Evolutionary conservation across 2,113 vertebrate genomes (phyloP).

Genomic region (Limnothrissa miodon): DNA sequence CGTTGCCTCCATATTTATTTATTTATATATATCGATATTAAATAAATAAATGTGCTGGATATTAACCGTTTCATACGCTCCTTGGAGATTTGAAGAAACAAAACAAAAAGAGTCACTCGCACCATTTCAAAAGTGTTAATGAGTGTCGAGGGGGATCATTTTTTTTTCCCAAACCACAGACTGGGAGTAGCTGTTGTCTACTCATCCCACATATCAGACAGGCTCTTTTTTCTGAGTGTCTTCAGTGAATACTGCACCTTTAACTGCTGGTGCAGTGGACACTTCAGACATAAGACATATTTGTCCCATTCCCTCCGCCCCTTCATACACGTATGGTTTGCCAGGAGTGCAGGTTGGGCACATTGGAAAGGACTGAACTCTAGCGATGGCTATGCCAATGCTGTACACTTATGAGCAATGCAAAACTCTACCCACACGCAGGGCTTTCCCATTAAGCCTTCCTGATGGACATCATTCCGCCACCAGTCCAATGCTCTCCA

Average conservation of each 20-base stretch:
- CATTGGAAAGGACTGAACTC: slow-evolving; percentile 45
- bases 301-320: neutral
- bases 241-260: neutral
- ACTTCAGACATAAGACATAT: neutral
- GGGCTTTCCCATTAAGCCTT: slow-evolving; percentile 41
- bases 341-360: slow-evolving; percentile 42
- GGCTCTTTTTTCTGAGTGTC: neutral
- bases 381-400: slow-evolving; percentile 48
- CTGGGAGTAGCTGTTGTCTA: neutral
- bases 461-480: neutral
- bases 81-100: neutral
- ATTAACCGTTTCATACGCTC: neutral
- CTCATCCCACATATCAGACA: neutral
- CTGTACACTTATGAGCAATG: slow-evolving; percentile 44
- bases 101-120: neutral
- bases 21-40: slow-evolving; percentile 2
- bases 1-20: neutral
- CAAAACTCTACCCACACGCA: slow-evolving; percentile 55
- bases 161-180: neutral
- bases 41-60: neutral
- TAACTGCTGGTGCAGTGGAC: neutral
- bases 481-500: slow-evolving; percentile 29
- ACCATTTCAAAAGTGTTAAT: neutral
- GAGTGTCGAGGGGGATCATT: neutral
- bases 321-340: slow-evolving; percentile 24